A percentile compares a stretch with the other conserved stretches of the same genome.
Evolutionary conservation across 2,888 invertebrate species (phyloP).

Genomic region (Corbicula japonica): DNA sequence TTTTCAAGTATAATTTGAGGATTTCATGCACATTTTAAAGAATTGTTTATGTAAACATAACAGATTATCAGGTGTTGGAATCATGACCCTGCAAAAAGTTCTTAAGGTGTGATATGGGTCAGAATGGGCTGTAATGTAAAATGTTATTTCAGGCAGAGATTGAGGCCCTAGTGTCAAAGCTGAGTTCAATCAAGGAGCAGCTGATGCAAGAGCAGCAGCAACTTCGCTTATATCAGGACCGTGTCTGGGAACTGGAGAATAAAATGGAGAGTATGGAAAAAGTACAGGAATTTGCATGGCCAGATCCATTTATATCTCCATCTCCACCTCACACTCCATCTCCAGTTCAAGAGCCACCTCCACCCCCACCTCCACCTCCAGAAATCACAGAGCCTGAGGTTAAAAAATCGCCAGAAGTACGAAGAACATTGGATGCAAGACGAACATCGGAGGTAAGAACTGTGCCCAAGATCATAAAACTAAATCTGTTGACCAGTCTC

Average conservation of each 20-base stretch:
- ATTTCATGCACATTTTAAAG: no score
- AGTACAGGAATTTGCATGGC: slow-evolving; percentile 20
- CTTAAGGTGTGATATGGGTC: slow-evolving; percentile 9
- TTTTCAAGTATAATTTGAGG: no score
- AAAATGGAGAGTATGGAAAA: no score
- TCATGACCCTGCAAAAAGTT: no score
- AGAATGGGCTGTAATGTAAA: no score
- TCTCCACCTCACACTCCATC: slow-evolving; percentile 7
- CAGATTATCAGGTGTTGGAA: no score
- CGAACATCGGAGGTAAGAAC: no score
- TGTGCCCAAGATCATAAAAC: no score
- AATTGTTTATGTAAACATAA: no score
- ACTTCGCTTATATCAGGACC: slow-evolving; percentile 19
- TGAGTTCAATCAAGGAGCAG: slow-evolving; percentile 32
- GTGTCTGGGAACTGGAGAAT: slow-evolving; percentile 41
- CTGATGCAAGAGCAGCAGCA: slow-evolving; percentile 22
- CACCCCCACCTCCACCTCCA: neutral
- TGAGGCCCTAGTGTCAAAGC: slow-evolving; percentile 26
- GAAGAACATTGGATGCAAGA: slow-evolving; percentile 6
- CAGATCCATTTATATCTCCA: neutral
- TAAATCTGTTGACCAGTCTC: no score
- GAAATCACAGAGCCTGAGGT: neutral
- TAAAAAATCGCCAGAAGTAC: neutral
- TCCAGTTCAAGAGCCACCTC: no score
- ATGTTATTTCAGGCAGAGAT: slow-evolving; percentile 50